phyloP scores from a whole-genome alignment of 2,797 vertebrate species.

The Taeniopygia guttata region DNA sequence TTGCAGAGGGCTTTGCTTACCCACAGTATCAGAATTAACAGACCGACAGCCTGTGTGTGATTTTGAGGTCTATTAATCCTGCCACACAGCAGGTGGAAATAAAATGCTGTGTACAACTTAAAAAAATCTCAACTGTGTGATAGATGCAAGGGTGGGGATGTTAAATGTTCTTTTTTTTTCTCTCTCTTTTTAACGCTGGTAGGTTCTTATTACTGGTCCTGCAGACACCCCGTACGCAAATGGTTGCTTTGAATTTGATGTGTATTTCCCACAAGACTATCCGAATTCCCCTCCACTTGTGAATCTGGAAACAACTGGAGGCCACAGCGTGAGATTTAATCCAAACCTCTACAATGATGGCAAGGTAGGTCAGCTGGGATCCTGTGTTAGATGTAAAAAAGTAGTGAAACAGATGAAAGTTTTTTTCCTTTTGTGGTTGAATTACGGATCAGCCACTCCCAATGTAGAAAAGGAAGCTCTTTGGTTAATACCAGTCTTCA shows the following conservation, averaged over 20 bases:
- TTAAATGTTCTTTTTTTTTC: not conserved
- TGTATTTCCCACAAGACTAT: conserved; percentile 99
- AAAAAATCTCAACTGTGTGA: not conserved
- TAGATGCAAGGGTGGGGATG: not conserved
- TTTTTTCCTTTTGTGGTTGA: not conserved
- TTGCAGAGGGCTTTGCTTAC: not conserved
- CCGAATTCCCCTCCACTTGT: conserved; percentile 98
- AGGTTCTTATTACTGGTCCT: conserved; percentile 99
- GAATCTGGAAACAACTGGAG: conserved; percentile 97
- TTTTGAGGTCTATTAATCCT: not conserved
- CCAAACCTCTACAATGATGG: conserved; percentile 99
- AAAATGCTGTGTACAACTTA: not conserved
- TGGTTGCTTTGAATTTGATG: conserved; percentile 98
- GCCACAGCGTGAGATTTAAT: conserved; percentile 97
- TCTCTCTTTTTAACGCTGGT: not conserved
- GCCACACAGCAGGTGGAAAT: not conserved
- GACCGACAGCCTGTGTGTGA: not conserved
- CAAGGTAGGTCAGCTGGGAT: conserved; percentile 80
- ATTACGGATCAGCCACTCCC: not conserved
- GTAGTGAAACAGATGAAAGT: not conserved
- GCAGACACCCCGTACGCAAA: conserved; percentile 97
- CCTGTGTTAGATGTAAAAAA: not conserved
- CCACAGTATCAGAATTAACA: not conserved
- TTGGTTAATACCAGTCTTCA: not conserved
- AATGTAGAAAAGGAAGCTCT: not conserved